Evolutionary conservation across 2,113 vertebrate species (phyloP).

Genomic region (Isurus oxyrinchus): DNA sequence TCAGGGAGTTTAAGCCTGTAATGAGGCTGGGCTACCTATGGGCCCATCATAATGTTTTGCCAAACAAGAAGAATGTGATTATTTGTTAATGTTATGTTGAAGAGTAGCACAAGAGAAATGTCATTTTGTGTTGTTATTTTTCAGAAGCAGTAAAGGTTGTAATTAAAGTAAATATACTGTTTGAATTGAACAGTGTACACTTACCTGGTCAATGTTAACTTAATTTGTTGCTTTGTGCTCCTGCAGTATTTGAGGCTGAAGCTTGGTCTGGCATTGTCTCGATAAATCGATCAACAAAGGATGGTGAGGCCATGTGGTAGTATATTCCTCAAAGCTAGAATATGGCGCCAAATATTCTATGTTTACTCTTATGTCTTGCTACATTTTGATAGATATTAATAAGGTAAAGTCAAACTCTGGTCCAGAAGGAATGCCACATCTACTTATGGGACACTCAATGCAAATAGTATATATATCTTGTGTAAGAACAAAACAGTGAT

Average conservation of each 20-base stretch:
- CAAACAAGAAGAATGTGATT: background rate
- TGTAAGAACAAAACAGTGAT: background rate
- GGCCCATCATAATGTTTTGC: background rate
- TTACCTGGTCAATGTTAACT: background rate
- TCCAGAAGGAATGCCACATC: background rate
- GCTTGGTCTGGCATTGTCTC: background rate
- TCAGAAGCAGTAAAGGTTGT: background rate
- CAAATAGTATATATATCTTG: background rate
- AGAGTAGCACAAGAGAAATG: background rate
- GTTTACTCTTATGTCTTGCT: background rate
- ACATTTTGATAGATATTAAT: background rate
- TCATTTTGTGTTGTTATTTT: background rate
- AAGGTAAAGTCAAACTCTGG: background rate
- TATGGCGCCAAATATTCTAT: background rate
- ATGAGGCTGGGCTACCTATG: background rate
- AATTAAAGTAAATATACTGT: background rate
- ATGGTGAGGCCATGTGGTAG: background rate
- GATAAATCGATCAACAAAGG: background rate
- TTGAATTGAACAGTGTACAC: background rate
- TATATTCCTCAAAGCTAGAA: background rate
- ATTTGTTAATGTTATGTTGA: background rate
- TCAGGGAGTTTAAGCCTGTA: background rate
- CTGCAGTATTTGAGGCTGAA: background rate
- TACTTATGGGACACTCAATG: background rate
- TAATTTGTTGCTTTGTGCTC: background rate